Evolutionary conservation across 1,140 invertebrate species (phyloP).

Genomic region (Brachionus asplanchnoidis): DNA sequence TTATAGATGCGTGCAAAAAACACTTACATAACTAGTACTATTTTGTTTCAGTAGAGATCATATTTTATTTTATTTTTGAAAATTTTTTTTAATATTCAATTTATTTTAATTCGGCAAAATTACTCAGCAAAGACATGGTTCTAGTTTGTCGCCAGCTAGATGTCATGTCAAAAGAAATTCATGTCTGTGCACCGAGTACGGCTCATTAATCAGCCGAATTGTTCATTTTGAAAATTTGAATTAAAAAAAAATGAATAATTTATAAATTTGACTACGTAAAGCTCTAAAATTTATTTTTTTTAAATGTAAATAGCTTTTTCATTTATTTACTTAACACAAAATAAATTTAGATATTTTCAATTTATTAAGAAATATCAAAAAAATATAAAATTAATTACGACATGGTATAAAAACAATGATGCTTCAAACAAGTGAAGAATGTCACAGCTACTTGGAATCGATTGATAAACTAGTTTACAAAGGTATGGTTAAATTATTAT

Average conservation of each 20-base stretch:
- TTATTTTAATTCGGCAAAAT: background rate
- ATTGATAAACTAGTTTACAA: conserved; percentile 16
- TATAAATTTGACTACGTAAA: background rate
- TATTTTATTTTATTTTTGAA: background rate
- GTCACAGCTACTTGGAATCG: background rate
- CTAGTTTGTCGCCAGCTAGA: background rate
- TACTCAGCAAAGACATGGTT: background rate
- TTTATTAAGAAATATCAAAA: background rate
- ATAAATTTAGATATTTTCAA: background rate
- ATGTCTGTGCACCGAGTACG: background rate
- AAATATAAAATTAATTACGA: background rate
- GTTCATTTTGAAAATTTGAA: background rate
- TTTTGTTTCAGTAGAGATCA: background rate
- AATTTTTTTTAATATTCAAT: background rate
- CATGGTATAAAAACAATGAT: conserved; percentile 15
- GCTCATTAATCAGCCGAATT: background rate
- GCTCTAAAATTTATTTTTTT: background rate
- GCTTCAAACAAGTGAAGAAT: background rate
- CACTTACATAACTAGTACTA: background rate
- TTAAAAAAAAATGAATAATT: conserved; percentile 1
- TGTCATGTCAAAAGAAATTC: background rate
- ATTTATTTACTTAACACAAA: background rate
- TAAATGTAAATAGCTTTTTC: conserved; percentile 5
- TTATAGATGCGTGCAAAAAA: background rate
- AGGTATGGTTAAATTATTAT: background rate